phyloP scores from a whole-genome alignment of 2,113 vertebrate genomes.

The Sigmodon hispidus region DNA sequence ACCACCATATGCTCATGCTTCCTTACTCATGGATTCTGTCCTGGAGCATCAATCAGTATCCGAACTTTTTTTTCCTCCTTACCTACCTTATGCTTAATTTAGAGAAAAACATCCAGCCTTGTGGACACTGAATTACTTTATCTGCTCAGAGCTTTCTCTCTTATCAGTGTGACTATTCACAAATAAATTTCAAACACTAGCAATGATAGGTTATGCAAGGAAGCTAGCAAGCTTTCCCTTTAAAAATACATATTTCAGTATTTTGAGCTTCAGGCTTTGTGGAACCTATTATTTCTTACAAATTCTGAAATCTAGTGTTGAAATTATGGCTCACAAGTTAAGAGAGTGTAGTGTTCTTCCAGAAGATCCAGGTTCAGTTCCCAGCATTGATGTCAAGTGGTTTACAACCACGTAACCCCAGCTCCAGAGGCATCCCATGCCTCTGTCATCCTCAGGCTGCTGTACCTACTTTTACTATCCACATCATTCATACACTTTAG shows the following conservation, averaged over 20 bases:
- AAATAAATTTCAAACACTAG: conserved; percentile 23
- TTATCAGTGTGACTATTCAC: neutral
- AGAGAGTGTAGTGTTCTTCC: neutral
- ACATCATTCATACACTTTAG: neutral
- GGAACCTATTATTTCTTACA: neutral
- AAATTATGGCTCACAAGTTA: neutral
- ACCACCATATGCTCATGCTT: neutral
- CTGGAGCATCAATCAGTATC: neutral
- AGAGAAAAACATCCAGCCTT: neutral
- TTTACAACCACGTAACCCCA: neutral
- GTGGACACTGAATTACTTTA: neutral
- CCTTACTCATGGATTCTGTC: neutral
- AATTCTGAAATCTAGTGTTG: neutral
- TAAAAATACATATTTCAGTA: conserved; percentile 17
- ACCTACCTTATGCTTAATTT: neutral
- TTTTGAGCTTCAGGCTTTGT: conserved; percentile 22
- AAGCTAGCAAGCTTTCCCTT: neutral
- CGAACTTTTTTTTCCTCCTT: neutral
- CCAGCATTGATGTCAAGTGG: neutral
- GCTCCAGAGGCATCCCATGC: neutral
- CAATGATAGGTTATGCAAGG: neutral
- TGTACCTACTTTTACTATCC: neutral
- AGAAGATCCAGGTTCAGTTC: neutral
- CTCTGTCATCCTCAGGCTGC: neutral
- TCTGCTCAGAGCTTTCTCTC: neutral